Evolutionary conservation across 2,113 vertebrate species (phyloP).

Genomic region (Myiozetetes cayanensis): DNA sequence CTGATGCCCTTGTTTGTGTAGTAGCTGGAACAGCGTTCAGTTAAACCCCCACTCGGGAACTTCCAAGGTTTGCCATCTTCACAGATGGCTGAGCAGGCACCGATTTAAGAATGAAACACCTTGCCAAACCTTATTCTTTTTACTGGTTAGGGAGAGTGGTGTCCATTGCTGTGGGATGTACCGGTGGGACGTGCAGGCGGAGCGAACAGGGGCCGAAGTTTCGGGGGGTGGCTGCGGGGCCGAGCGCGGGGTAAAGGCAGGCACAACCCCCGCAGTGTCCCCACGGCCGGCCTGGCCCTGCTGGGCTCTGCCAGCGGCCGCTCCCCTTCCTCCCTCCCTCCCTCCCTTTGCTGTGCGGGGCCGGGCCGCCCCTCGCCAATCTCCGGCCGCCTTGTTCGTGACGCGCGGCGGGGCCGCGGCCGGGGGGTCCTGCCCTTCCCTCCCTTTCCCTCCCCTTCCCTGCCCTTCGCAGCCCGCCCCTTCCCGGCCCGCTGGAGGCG

Average conservation of each 20-base stretch:
- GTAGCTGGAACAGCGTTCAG: accelerated
- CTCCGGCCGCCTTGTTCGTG: not conserved
- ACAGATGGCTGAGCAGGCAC: accelerated
- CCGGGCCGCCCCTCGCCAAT: not conserved
- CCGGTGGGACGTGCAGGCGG: not conserved
- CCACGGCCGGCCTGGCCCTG: not conserved
- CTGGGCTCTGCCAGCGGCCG: not conserved
- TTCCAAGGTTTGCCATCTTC: not conserved
- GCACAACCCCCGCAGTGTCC: accelerated
- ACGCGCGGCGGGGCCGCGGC: not conserved
- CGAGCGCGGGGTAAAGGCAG: accelerated
- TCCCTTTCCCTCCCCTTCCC: not conserved
- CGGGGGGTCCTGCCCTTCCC: not conserved
- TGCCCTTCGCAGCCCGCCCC: not conserved
- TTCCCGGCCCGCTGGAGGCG: not conserved
- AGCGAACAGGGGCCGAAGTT: not conserved
- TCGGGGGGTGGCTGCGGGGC: not conserved
- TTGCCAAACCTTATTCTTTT: not conserved
- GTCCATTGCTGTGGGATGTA: not conserved
- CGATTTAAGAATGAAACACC: accelerated
- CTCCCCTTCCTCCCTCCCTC: not conserved
- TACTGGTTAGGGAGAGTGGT: accelerated
- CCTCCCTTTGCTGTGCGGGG: not conserved
- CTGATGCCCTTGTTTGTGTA: not conserved
- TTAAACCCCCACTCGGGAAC: not conserved